phyloP scores from a whole-genome alignment of 92 coral and sea anemone genomes.

The Bergia puertoricense region DNA sequence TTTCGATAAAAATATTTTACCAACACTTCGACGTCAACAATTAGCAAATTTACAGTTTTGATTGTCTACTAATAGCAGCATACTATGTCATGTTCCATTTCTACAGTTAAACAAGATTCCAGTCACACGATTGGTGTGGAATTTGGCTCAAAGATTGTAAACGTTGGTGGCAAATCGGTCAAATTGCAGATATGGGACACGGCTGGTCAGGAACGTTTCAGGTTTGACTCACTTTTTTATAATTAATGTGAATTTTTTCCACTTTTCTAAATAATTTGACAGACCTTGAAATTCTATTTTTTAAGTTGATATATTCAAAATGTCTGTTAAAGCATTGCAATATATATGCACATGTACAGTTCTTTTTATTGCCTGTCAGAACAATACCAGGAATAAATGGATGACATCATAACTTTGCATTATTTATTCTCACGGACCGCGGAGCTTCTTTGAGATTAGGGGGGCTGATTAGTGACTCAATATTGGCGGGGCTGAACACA shows the following conservation, averaged over 20 bases:
- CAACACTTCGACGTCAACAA: neutral
- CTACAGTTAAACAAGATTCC: conserved; percentile 96
- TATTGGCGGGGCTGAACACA: too few species aligned
- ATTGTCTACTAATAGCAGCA: neutral
- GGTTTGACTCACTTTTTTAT: conserved; percentile 48
- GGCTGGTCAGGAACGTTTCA: conserved; percentile 98
- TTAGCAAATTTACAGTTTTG: neutral
- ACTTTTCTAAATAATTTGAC: neutral
- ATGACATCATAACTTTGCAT: neutral
- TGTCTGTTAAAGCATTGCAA: neutral
- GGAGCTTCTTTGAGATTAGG: too few species aligned
- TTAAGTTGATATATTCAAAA: neutral
- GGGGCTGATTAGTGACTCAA: too few species aligned
- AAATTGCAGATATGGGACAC: conserved; percentile 99
- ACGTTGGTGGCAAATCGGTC: conserved; percentile 98
- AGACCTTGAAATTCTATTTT: neutral
- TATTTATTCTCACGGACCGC: neutral
- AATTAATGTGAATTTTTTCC: neutral
- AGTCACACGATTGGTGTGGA: conserved; percentile 99
- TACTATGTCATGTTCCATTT: neutral
- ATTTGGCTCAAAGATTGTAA: conserved; percentile 93
- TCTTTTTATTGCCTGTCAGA: conserved; percentile 2
- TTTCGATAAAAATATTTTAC: neutral
- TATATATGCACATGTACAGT: too few species aligned
- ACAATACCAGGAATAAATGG: neutral